These are phyloP conservation scores for Nebria salina DNA, from an alignment of 2,888 invertebrate species.

Conservation along the genomic window DNA sequence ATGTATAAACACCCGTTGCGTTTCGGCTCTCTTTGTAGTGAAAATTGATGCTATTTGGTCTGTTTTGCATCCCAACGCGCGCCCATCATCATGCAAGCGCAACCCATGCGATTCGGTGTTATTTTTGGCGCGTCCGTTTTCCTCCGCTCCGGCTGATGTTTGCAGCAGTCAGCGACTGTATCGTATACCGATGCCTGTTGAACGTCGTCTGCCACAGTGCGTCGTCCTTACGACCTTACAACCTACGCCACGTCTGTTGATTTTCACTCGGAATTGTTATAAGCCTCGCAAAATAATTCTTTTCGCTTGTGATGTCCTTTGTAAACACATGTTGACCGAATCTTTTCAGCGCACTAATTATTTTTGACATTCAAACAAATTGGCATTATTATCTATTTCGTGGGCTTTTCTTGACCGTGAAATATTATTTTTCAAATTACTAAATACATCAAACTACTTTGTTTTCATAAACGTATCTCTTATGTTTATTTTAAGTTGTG, in stretches of 20 bases:
- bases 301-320: not conserved
- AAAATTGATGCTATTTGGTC: constrained; percentile 14
- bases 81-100: not conserved
- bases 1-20: constrained; percentile 10
- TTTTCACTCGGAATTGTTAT: not conserved
- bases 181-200: not conserved
- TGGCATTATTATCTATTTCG: not conserved
- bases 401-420: not conserved
- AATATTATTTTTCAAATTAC: too few species aligned
- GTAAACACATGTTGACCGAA: constrained; percentile 3
- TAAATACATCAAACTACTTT: too few species aligned
- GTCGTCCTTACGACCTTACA: constrained; percentile 36
- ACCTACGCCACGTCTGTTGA: constrained; percentile 19
- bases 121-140: constrained; percentile 2
- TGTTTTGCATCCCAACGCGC: not conserved
- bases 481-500: too few species aligned
- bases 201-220: constrained; percentile 11
- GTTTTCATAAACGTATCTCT: too few species aligned
- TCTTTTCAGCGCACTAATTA: constrained; percentile 2
- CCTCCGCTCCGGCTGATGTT: not conserved
- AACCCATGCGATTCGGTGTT: not conserved
- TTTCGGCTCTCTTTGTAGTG: not conserved
- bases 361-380: not conserved
- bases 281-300: not conserved
- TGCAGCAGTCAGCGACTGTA: not conserved